A percentile compares a stretch with the other conserved stretches of the same genome.
Conservation (phyloP, 1,140 invertebrate genomes). For the Diprion similis region DNA sequence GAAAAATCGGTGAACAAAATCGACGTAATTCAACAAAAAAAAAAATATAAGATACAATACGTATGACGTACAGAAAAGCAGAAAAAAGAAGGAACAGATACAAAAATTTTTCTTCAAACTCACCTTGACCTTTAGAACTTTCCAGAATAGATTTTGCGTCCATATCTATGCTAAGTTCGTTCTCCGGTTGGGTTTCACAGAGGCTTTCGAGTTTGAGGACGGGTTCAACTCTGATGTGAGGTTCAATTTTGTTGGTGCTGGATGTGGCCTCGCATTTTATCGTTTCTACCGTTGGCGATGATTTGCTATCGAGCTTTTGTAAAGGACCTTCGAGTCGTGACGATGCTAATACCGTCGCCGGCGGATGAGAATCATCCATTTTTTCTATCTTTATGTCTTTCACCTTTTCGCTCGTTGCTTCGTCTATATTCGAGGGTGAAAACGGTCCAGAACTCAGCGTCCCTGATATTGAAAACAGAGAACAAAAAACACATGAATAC, state of each 20-base stretch:
- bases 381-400: constrained; percentile 54
- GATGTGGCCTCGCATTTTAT: constrained; percentile 55
- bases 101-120: background rate
- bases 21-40: too few species aligned
- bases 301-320: constrained; percentile 12
- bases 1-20: too few species aligned
- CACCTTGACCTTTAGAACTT: constrained; percentile 65
- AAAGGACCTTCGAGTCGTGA: constrained; percentile 36
- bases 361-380: constrained; percentile 38
- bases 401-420: constrained; percentile 36
- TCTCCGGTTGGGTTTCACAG: constrained; percentile 57
- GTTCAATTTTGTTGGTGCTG: constrained; percentile 51
- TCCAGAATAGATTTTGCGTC: constrained; percentile 72
- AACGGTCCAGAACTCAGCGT: constrained; percentile 64
- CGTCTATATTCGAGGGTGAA: constrained; percentile 63
- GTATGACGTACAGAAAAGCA: too few species aligned
- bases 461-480: constrained; percentile 6
- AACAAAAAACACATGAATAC: constrained; percentile 20
- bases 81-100: too few species aligned
- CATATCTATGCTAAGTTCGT: constrained; percentile 76
- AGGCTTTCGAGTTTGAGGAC: constrained; percentile 68
- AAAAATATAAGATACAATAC: too few species aligned
- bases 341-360: constrained; percentile 27
- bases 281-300: constrained; percentile 31
- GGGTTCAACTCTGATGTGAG: constrained; percentile 52